Evolutionary conservation across 2,797 vertebrate species (phyloP).

Genomic region (Hirundo rustica): DNA sequence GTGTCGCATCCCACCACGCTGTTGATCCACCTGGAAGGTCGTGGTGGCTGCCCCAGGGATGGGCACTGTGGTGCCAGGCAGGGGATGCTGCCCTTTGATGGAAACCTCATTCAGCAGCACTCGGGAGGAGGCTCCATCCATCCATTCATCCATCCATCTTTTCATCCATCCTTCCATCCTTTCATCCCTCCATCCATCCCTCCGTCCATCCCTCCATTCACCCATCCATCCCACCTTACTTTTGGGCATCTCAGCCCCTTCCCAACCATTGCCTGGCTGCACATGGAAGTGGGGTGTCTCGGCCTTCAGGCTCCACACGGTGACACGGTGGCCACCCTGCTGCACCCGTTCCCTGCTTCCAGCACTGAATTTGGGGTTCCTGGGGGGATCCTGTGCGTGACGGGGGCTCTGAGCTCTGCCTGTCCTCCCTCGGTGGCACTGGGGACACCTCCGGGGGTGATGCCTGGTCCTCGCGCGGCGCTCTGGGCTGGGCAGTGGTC

Average conservation of each 20-base stretch:
- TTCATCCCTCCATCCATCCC: background rate
- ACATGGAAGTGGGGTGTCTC: rapidly evolving
- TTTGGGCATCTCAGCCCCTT: background rate
- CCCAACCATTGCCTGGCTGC: rapidly evolving
- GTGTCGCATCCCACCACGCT: rapidly evolving
- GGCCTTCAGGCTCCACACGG: background rate
- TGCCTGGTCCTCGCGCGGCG: background rate
- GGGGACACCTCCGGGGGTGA: background rate
- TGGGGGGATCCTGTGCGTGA: rapidly evolving
- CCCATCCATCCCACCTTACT: background rate
- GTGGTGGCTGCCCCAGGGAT: background rate
- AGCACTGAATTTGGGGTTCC: background rate
- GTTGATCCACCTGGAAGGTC: background rate
- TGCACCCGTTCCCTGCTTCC: background rate
- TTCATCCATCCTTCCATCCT: rapidly evolving
- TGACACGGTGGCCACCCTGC: rapidly evolving
- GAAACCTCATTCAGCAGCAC: rapidly evolving
- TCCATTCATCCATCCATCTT: background rate
- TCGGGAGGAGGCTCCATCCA: background rate
- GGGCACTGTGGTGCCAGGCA: background rate
- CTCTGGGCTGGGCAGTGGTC: background rate
- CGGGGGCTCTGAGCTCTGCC: rapidly evolving
- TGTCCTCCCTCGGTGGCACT: background rate
- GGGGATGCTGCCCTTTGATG: background rate
- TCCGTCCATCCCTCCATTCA: background rate